A percentile compares a stretch with the other conserved stretches of the same genome.
phyloP scores from a whole-genome alignment of 2,888 invertebrate species.

The Dioctria rufipes region DNA sequence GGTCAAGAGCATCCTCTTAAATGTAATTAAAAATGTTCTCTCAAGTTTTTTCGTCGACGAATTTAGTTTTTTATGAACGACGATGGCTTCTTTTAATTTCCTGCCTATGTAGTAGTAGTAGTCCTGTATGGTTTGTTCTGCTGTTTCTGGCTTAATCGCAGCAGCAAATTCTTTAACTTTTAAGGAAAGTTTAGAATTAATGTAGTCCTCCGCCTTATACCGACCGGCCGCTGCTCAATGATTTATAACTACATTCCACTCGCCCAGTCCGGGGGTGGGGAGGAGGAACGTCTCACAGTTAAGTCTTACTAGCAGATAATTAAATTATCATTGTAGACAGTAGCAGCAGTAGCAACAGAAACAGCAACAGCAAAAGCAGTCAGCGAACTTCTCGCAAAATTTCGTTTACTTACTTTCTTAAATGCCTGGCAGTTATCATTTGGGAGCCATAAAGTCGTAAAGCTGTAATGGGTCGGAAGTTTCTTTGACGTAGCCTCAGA shows the following conservation, averaged over 20 bases:
- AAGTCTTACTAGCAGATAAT: conserved; percentile 27
- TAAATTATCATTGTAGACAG: conserved; percentile 40
- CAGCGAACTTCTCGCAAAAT: conserved; percentile 6
- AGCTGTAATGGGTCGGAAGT: conserved; percentile 48
- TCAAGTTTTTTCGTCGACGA: background rate
- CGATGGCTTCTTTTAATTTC: background rate
- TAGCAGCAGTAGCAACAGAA: background rate
- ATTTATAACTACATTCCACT: conserved; percentile 32
- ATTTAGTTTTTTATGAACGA: conserved; percentile 28
- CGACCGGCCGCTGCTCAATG: background rate
- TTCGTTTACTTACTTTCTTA: conserved; percentile 5
- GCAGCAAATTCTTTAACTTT: conserved; percentile 34
- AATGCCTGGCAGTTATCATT: conserved; percentile 47
- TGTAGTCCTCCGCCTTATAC: conserved; percentile 8
- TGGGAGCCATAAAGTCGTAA: conserved; percentile 48
- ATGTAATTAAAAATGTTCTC: conserved; percentile 33
- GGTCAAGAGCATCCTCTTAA: conserved; percentile 3
- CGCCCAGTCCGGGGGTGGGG: background rate
- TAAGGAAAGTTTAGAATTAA: conserved; percentile 40
- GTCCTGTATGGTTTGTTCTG: background rate
- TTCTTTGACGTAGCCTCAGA: conserved; percentile 46
- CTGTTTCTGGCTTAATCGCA: conserved; percentile 14
- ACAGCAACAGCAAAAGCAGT: too few species aligned
- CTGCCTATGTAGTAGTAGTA: background rate
- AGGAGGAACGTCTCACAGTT: background rate